These are phyloP conservation scores for Ditylenchus weischeri DNA, from an alignment of 2,888 invertebrate genomes.

Conservation along the genomic window DNA sequence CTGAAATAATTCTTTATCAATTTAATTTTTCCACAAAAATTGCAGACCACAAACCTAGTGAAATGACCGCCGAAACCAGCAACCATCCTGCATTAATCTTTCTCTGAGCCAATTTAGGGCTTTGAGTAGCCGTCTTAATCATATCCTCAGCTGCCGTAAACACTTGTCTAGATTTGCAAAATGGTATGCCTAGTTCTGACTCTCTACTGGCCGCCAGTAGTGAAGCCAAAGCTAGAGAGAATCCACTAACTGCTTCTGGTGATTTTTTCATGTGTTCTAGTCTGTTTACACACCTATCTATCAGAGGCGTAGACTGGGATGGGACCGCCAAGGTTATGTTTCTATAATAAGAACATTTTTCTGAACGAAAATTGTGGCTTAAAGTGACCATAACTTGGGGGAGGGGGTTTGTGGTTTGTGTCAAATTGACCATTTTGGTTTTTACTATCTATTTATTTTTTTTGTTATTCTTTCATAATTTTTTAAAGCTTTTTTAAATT, in stretches of 20 bases:
- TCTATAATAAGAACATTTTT: too few relatives aligned
- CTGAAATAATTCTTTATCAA: slow-evolving; percentile 61
- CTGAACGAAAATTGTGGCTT: too few relatives aligned
- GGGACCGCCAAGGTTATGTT: slow-evolving; percentile 78
- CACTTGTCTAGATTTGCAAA: slow-evolving; percentile 85
- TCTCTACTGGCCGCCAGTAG: slow-evolving; percentile 81
- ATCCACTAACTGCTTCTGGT: slow-evolving; percentile 71
- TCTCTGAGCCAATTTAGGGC: slow-evolving; percentile 86
- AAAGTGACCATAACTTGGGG: too few relatives aligned
- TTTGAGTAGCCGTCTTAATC: slow-evolving; percentile 89
- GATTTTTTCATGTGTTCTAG: slow-evolving; percentile 84
- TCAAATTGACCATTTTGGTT: too few relatives aligned
- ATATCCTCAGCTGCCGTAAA: slow-evolving; percentile 96
- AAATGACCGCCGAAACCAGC: slow-evolving; percentile 91
- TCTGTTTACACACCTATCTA: slow-evolving; percentile 70
- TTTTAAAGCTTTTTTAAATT: too few relatives aligned
- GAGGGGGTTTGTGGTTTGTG: too few relatives aligned
- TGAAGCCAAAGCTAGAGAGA: slow-evolving; percentile 87
- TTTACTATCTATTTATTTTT: too few relatives aligned
- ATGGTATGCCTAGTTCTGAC: slow-evolving; percentile 88
- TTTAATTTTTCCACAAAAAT: slow-evolving; percentile 9
- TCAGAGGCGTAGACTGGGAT: slow-evolving; percentile 84
- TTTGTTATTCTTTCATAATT: too few relatives aligned
- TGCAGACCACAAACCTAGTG: slow-evolving; percentile 69
- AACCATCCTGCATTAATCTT: slow-evolving; percentile 97